A percentile compares a stretch with the other conserved stretches of the same genome.
These are phyloP conservation scores for Baronia brevicornis DNA, from an alignment of 2,888 invertebrate genomes.

Conservation along the genomic window DNA sequence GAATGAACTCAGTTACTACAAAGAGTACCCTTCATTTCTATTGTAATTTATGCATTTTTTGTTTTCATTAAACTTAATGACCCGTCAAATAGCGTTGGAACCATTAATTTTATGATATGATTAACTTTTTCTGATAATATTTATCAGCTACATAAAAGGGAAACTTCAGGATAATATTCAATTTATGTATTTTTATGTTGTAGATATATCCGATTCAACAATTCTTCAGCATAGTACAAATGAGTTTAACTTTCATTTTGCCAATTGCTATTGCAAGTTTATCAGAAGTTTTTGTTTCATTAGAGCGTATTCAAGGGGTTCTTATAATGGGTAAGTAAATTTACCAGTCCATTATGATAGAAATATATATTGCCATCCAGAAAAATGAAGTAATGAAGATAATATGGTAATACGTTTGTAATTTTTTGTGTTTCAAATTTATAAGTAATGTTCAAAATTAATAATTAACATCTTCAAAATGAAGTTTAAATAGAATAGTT, in stretches of 20 bases:
- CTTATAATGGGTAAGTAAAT: conserved; percentile 63
- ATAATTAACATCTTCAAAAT: too few species aligned
- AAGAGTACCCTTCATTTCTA: too few species aligned
- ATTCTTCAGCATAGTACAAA: conserved; percentile 73
- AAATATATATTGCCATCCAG: neutral
- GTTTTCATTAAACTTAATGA: too few species aligned
- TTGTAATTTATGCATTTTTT: too few species aligned
- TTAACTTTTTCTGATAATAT: too few species aligned
- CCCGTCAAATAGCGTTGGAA: too few species aligned
- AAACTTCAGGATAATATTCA: neutral
- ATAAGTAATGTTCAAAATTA: too few species aligned
- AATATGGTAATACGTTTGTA: too few species aligned
- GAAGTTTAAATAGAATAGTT: too few species aligned
- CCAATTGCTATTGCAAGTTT: conserved; percentile 72
- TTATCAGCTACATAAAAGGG: neutral
- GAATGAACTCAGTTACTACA: too few species aligned
- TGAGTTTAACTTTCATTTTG: conserved; percentile 72
- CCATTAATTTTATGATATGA: too few species aligned
- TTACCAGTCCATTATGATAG: neutral
- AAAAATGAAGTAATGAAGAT: conserved; percentile 1
- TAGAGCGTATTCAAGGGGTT: conserved; percentile 75
- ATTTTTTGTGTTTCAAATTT: too few species aligned
- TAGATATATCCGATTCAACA: conserved; percentile 77
- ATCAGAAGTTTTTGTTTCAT: conserved; percentile 75
- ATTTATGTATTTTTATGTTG: conserved; percentile 30